Percentiles rank a stretch among this genome's conserved stretches.
These are phyloP conservation scores for Tupaia tana DNA, from an alignment of 2,113 vertebrate genomes.

Conservation along the genomic window DNA sequence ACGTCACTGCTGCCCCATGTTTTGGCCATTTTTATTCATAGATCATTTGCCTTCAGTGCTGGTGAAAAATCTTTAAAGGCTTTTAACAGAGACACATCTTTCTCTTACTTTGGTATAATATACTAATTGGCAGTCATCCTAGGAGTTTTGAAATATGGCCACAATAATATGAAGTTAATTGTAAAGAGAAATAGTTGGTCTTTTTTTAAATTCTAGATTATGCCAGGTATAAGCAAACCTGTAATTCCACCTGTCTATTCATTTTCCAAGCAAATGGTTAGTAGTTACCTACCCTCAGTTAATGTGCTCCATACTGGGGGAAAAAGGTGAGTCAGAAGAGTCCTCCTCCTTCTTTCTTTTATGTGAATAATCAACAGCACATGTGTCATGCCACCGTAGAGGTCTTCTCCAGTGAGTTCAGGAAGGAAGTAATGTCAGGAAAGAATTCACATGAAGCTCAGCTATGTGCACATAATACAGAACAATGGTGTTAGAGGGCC, in stretches of 20 bases:
- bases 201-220: not conserved
- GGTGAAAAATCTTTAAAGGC: not conserved
- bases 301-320: not conserved
- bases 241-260: not conserved
- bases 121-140: constrained; percentile 31
- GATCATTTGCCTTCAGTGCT: not conserved
- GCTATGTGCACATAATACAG: not conserved
- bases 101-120: constrained; percentile 35
- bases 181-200: not conserved
- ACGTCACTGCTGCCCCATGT: no score
- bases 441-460: not conserved
- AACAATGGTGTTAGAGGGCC: not conserved
- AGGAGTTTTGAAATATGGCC: not conserved
- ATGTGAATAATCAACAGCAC: not conserved
- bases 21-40: constrained; percentile 23
- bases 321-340: not conserved
- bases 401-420: not conserved
- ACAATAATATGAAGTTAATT: constrained; percentile 37
- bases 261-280: not conserved
- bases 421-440: not conserved
- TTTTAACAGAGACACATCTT: constrained; percentile 17
- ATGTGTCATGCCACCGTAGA: not conserved
- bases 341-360: not conserved
- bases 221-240: not conserved
- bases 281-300: not conserved